Base-by-base conservation (phyloP, 2,797 vertebrate genomes). In the Phrynocephalus forsythii region DNA sequence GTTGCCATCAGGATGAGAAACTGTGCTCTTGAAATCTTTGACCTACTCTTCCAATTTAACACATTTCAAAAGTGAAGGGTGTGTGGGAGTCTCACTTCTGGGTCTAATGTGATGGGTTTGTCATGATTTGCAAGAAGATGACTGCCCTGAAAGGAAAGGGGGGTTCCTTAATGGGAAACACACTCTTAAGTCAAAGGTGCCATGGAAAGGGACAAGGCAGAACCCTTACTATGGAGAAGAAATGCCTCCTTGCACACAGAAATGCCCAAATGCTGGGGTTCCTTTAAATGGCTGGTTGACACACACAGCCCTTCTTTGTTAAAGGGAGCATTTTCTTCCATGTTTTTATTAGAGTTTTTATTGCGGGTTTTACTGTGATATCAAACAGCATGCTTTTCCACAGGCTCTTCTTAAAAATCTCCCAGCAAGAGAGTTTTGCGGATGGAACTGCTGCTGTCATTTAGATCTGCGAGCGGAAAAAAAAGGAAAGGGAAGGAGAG, bases 31-130 rank as follows among this genome's bases (percentile, higher is more conserved):
- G 89, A 94, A 94, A 88, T 91, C 73, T 79, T 88, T 89, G 86
- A 92, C 84, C 89, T 92, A 93, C 80, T 38, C 52, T 93, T 93
- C 89, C 79, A 82, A 71, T 89, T 92, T 88, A 92, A 91, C 72
- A 79, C 75, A 87, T 15, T 94, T 86, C 91, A 94, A 80, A 30
- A 86, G 9, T 89, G 90, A 95, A 91, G 72, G 33, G 18, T 85
- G 82, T 82, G 48, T 83, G 82, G 80, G 75, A 92, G 89, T 92
- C 50, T 83, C 60, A 28, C 13, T 50, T 92, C 76, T 10, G 87
- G 72, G 72, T 92, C 91, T 44, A 81, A 5, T 90, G 93, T 87
- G 84, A 30, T 68, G 84, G 72, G 28, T 77, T 89, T 91, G 77
- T 91, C 90, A 86, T 87, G 56, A 87, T 75, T 63, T 85, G 91